Percentiles rank a stretch among this genome's conserved stretches.
Evolutionary conservation across 2,113 vertebrate species (phyloP).

Genomic region (Tinamus guttatus): DNA sequence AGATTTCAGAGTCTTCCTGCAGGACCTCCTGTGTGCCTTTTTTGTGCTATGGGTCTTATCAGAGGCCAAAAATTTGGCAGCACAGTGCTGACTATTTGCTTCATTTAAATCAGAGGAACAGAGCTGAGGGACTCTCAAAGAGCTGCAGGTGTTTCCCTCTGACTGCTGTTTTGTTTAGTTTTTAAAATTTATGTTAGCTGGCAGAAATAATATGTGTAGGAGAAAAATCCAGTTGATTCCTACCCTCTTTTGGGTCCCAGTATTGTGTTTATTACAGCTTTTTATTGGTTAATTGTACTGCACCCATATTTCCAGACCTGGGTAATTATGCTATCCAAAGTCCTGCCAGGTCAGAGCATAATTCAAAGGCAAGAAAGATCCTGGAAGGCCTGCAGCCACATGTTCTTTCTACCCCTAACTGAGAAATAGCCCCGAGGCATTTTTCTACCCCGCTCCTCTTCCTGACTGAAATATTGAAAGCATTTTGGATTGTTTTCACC

Average conservation of each 20-base stretch:
- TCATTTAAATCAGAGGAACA: neutral
- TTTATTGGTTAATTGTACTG: neutral
- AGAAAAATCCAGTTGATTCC: neutral
- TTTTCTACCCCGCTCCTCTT: neutral
- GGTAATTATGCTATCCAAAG: neutral
- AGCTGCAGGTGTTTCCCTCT: slow-evolving; percentile 63
- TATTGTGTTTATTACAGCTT: neutral
- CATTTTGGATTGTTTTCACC: neutral
- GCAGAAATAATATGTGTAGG: neutral
- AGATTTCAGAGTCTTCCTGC: neutral
- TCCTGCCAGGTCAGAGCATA: neutral
- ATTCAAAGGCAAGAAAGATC: neutral
- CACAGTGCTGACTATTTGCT: neutral
- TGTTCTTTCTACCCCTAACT: neutral
- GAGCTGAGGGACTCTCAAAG: neutral
- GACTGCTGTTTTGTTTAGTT: neutral
- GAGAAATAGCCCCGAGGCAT: neutral
- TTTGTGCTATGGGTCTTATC: neutral
- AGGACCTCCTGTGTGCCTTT: neutral
- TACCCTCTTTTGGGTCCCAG: neutral
- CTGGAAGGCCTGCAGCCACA: neutral
- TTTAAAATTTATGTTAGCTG: neutral
- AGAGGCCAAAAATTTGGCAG: neutral
- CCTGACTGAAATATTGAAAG: neutral
- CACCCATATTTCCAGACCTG: neutral